These are phyloP conservation scores for Channa maculata DNA, from an alignment of 2,113 vertebrate genomes.

Conservation along the genomic window DNA sequence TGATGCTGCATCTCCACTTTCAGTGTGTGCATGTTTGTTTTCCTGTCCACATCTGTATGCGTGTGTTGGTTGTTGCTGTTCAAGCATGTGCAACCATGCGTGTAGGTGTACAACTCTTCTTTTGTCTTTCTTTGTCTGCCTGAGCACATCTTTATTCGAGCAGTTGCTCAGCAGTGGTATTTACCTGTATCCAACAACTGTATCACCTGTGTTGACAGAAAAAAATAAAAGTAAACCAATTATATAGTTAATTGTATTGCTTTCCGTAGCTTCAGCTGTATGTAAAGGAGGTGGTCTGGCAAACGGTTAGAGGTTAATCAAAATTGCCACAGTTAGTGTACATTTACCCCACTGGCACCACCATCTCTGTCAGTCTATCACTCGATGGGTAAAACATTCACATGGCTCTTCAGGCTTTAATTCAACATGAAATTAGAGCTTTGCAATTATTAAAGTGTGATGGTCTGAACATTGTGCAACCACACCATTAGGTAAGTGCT, in stretches of 20 bases:
- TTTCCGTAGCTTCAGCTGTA: not conserved
- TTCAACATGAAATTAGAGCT: not conserved
- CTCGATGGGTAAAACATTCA: not conserved
- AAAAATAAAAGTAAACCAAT: too few relatives aligned
- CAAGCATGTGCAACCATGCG: slow-evolving; percentile 38
- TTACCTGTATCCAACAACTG: too few relatives aligned
- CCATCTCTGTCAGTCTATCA: not conserved
- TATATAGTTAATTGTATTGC: too few relatives aligned
- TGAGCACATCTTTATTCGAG: slow-evolving; percentile 28
- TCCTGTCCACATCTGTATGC: slow-evolving; percentile 7
- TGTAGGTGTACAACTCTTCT: slow-evolving; percentile 11
- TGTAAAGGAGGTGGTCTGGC: not conserved
- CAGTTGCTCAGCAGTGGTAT: not conserved
- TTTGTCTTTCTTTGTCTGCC: slow-evolving; percentile 16
- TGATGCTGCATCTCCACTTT: slow-evolving; percentile 6
- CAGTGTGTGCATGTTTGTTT: slow-evolving; percentile 4
- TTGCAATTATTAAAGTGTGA: slow-evolving; percentile 1
- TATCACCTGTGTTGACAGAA: too few relatives aligned
- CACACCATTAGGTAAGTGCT: slow-evolving; percentile 14
- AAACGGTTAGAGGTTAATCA: slow-evolving; percentile 19
- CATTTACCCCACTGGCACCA: slow-evolving; percentile 11
- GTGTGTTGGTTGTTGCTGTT: slow-evolving; percentile 17
- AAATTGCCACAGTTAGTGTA: slow-evolving; percentile 4
- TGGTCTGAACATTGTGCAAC: slow-evolving; percentile 23
- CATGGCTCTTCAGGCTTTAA: slow-evolving; percentile 4